A percentile compares a stretch with the other conserved stretches of the same genome.
Evolutionary conservation across 1,140 invertebrate species (phyloP).

Genomic region (Hesperophylax magnus): DNA sequence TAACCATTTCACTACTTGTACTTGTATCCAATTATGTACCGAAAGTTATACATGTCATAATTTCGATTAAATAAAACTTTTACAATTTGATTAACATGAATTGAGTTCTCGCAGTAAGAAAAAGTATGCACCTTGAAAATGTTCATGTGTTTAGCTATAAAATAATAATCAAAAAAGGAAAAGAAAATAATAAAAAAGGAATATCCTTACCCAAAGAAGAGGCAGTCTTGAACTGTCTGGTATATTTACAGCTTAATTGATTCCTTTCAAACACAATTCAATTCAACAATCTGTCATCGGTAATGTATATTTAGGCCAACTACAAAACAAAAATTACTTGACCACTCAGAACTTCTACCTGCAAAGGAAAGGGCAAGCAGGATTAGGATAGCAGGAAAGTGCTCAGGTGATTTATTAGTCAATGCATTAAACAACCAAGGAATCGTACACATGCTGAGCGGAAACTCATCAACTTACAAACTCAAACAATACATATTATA

Average conservation of each 20-base stretch:
- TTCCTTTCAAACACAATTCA: conserved; percentile 15
- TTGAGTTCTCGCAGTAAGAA: no score
- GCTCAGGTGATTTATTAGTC: background rate
- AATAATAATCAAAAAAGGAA: background rate
- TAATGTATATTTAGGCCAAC: conserved; percentile 22
- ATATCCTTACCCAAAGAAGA: conserved; percentile 24
- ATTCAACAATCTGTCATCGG: conserved; percentile 21
- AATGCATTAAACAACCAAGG: background rate
- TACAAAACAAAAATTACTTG: conserved; percentile 1
- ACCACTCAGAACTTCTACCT: conserved; percentile 30
- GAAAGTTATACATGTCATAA: no score
- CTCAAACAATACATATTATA: no score
- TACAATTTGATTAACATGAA: no score
- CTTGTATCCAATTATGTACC: no score
- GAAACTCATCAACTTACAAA: no score
- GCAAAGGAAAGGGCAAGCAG: conserved; percentile 25
- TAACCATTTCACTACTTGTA: no score
- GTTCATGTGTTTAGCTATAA: background rate
- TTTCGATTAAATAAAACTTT: no score
- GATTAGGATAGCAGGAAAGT: conserved; percentile 28
- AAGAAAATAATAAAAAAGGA: background rate
- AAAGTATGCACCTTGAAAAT: background rate
- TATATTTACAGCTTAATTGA: conserved; percentile 16
- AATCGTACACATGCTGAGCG: background rate
- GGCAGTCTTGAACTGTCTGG: background rate